Percentiles rank a stretch among this genome's conserved stretches.
Conservation (phyloP, 2,888 invertebrate species). For the Chrysodeixis includens region DNA sequence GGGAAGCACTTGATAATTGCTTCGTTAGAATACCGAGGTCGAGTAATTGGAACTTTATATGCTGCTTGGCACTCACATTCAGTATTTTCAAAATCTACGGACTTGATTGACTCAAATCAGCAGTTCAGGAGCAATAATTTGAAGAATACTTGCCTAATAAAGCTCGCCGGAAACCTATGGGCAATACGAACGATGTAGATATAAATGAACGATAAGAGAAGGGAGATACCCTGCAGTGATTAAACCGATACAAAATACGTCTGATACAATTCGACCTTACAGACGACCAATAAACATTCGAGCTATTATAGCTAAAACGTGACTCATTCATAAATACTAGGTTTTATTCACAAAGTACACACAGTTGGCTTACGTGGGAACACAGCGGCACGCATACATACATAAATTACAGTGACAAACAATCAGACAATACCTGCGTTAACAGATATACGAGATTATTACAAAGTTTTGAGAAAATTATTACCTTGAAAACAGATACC, state of each 20-base stretch:
- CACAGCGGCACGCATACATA: slow-evolving; percentile 33
- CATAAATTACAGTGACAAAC: slow-evolving; percentile 53
- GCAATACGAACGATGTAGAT: neutral
- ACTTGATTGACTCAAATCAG: too few species aligned
- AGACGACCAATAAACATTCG: neutral
- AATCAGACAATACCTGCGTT: slow-evolving; percentile 51
- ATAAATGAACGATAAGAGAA: neutral
- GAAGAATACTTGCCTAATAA: neutral
- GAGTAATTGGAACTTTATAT: neutral
- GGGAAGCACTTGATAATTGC: slow-evolving; percentile 17
- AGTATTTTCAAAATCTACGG: too few species aligned
- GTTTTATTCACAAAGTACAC: slow-evolving; percentile 35
- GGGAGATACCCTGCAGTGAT: neutral
- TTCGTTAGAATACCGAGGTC: slow-evolving; percentile 30
- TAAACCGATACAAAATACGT: neutral
- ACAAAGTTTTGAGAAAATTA: slow-evolving; percentile 33
- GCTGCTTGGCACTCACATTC: neutral
- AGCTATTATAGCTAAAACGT: slow-evolving; percentile 11
- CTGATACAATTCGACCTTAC: neutral
- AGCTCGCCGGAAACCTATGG: too few species aligned
- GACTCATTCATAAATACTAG: slow-evolving; percentile 27
- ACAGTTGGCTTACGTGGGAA: slow-evolving; percentile 58
- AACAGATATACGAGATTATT: slow-evolving; percentile 37
- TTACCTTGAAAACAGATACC: slow-evolving; percentile 36
- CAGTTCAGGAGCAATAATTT: neutral